Conservation (phyloP, 2,888 invertebrate species). For the Crepidodera aurea region DNA sequence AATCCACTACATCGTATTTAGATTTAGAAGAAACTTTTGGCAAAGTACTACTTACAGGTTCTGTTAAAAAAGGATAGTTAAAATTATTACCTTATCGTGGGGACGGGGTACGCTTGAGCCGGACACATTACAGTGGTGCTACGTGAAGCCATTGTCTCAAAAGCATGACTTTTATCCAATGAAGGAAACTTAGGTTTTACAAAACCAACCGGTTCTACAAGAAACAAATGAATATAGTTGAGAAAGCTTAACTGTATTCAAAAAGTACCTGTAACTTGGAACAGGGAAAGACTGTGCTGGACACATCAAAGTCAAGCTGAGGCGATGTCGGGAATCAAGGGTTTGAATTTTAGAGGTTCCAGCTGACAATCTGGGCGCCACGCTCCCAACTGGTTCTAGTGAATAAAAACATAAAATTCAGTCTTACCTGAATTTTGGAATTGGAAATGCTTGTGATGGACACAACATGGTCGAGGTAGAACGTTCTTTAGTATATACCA, state of each 20-base stretch:
- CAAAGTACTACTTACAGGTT: constrained; percentile 64
- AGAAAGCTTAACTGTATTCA: constrained; percentile 11
- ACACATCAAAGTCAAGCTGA: constrained; percentile 66
- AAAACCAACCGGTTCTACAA: constrained; percentile 67
- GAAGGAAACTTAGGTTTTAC: constrained; percentile 71
- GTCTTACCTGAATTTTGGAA: constrained; percentile 73
- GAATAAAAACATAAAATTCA: constrained; percentile 34
- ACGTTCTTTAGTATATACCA: constrained; percentile 45
- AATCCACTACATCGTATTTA: constrained; percentile 57
- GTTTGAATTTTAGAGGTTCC: constrained; percentile 52
- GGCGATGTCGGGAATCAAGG: constrained; percentile 38
- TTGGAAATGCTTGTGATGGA: constrained; percentile 75
- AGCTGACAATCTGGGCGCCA: constrained; percentile 62
- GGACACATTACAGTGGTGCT: constrained; percentile 75
- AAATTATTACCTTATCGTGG: constrained; percentile 71
- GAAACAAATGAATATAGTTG: constrained; percentile 23
- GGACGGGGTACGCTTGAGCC: constrained; percentile 79
- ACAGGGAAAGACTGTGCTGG: constrained; percentile 73
- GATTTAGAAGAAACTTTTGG: constrained; percentile 62
- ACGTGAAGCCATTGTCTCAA: constrained; percentile 63
- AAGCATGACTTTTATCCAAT: constrained; percentile 71
- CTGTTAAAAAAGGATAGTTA: constrained; percentile 48
- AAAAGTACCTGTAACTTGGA: constrained; percentile 74
- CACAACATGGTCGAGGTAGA: constrained; percentile 67
- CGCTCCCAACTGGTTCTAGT: constrained; percentile 66